These are phyloP conservation scores for Indicator indicator DNA, from an alignment of 2,113 vertebrate genomes.

Conservation along the genomic window DNA sequence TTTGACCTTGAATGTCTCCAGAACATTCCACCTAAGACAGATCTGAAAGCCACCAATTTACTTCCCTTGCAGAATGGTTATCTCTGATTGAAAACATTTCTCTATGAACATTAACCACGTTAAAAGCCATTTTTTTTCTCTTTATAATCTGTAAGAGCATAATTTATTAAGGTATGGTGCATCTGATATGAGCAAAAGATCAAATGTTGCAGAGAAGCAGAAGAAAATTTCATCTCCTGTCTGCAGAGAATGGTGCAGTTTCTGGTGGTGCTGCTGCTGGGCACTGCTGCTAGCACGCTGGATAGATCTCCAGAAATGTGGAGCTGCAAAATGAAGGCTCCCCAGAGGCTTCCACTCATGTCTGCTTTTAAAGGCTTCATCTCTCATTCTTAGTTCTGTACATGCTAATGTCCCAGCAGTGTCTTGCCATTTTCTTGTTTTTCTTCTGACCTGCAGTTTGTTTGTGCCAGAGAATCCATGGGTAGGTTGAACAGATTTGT, in stretches of 20 bases:
- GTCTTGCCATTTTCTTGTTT: not conserved
- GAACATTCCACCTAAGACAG: not conserved
- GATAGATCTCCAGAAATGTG: no score
- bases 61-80: not conserved
- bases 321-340: not conserved
- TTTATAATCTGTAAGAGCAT: not conserved
- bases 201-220: not conserved
- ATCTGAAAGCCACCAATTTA: rapidly evolving
- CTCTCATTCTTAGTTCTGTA: not conserved
- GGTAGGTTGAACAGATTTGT: not conserved
- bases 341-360: not conserved
- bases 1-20: no score
- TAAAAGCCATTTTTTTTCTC: not conserved
- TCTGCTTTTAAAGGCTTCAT: not conserved
- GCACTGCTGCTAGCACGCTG: not conserved
- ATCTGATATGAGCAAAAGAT: not conserved
- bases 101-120: rapidly evolving
- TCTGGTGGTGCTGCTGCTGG: not conserved
- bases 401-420: rapidly evolving
- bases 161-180: not conserved
- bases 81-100: not conserved
- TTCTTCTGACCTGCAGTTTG: not conserved
- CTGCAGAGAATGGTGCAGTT: not conserved
- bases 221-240: not conserved
- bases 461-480: not conserved